Base-by-base conservation (phyloP, 2,797 vertebrate species). In the Coreius guichenoti region DNA sequence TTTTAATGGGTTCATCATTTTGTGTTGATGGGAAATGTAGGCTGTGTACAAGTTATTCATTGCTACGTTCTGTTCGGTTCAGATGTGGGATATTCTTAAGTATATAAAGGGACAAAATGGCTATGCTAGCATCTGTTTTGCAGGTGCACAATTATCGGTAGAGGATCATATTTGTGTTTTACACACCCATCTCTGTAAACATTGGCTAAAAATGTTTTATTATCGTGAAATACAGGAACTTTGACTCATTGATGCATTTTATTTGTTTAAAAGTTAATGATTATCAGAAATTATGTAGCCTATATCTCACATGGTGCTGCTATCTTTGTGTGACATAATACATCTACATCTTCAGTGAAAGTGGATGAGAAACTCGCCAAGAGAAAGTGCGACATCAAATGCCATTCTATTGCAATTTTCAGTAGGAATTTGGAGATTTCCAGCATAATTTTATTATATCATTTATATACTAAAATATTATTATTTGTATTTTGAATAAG, bases 1-100 rank as follows among this genome's bases (percentile, higher is more conserved):
- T 70, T 84, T 61, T 47, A 80, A 61, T 79, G 51, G 51, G 47
- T 43, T 69, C 45, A 68, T 83, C 4, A 45, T 85, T 79, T 85
- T 79, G 67, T 56, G 33, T 61, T 61, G 43, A 72, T 79, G 67
- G 26, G 29, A 79, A 79, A 72, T 82, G 7, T 29, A 79, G 17
- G 21, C 29, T n/a, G 39, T 11, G 14, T 45, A 69, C 33, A 69
- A 17, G 17, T 78, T 68, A 58, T 6, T 54, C 29, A 68, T 29
- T 68, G 31, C 2, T 33, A 23, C 5, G 8, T 63, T 82, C 29
- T 19, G 3, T 21, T 83, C 45, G 8, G 3, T 11, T 67, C 39
- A 23, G 29, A 49, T 75, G 21, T 63, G 56, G 56, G 13, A 65
- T 47, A 63, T 63, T 26, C 31, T 61, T 61, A 8, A n/a, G 3